Base-by-base conservation (phyloP, 1,140 invertebrate species). In the Dolichoris vasculosae region DNA sequence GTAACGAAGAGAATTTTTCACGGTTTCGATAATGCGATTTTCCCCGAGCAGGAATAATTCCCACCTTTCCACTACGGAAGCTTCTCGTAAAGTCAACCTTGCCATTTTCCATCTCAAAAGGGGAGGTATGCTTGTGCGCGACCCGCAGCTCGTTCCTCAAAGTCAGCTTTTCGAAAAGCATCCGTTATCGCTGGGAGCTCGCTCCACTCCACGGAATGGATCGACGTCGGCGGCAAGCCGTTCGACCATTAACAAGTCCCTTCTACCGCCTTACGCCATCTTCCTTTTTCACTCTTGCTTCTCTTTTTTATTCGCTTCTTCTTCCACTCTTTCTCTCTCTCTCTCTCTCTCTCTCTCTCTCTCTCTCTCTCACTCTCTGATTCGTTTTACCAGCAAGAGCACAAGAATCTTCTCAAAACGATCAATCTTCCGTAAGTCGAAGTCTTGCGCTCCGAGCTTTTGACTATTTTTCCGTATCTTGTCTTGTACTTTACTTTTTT, bases 351-450 rank as follows among this genome's bases (percentile, higher is more conserved):
- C 71, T n/a, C n/a, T 43, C 35, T 17, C 46, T 35, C 26, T 59
- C 76, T 15, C 51, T 59, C 76, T 23, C 40, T 26, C 38, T 46
- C 30, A 8, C 17, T 2, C 84, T 67, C 32, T 32, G n/a, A 32
- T n/a, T 8, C 0, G 17, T 0, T 11, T 26, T 2, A n/a, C 1
- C 1, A n/a, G n/a, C 26, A 30, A 73, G 38, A 6, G 84, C 84
- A 82, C 88, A 86, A 86, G 84, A 91, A 91, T 87, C 87, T 86
- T 78, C 67, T 1, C 77, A 30, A 40, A 73, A 87, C 87, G 84
- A 92, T 92, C 90, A 90, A 92, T 92, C 91, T 92, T 91, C 86
- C 76, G 85, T 88, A 88, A 88, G 88, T 90, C 88, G 88, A 89
- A 88, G 87, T 79, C 75, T 82, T 38, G 73, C 40, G 63, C 63